Evolutionary conservation across 2,113 vertebrate genomes (phyloP), one percentile per base, ranked within the genome.

Genomic region (Rutilus rutilus): DNA sequence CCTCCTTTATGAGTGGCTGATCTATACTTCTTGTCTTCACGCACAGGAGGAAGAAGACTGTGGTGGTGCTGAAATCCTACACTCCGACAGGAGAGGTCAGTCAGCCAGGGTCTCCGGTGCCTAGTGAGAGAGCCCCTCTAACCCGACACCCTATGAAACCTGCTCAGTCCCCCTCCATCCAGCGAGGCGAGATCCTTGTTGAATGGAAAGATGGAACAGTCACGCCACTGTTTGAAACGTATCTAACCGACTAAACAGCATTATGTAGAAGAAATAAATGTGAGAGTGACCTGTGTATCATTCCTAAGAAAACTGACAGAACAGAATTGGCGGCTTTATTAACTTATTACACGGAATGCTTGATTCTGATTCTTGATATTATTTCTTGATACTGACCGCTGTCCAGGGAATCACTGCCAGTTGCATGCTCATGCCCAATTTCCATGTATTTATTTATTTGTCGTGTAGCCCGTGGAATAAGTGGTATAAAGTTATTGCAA

Each of bases 201-300:
- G 94, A 96, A 87, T 97, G 95, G 96, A 97, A 97, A 86, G 95
- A 97, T 0, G 95, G 96, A 25, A 96, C 93, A 0, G 88, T 97
- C 71, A 97, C 96, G 1, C 96, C 95, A 5, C 93, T 97, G 59
- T 97, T 97, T 42, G 95, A 96, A 74, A 93, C 89, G 59, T 94
- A 89, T 78, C 39, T 89, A 73, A 83, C 87, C 21, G 75, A 86
- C 69, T 90, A 87, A 90, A 47, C 19, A 2, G 47, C 11, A 23
- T 73, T 2, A 42, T 4, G 21, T 69, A 42, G 21, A 71, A n/a
- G 21, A 71, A 42, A 4, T 71, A 9, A 33, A 19, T 39, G 42
- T 10, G 27, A 3, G 19, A 23, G 17, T 10, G n/a, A 15, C 12
- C 11, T 15, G 12, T 27, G 11, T 64, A 64, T 27, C 12, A 30